Evolutionary conservation across 1,140 invertebrate species (phyloP), one percentile per base, ranked within the genome.

Genomic region (Drosophila melanica): DNA sequence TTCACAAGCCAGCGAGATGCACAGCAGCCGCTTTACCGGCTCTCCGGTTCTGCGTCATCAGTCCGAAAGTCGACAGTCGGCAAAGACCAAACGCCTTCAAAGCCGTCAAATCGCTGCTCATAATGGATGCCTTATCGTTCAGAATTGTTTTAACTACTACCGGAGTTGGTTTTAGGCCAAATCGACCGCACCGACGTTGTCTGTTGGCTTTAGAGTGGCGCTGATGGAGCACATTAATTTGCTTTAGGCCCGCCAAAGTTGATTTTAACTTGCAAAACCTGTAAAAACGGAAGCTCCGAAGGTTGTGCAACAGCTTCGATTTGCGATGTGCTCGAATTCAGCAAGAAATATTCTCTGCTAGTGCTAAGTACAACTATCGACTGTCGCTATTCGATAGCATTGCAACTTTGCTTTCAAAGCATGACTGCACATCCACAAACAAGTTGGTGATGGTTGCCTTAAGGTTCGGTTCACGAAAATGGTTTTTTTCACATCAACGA

Each of bases 131-230:
- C 81, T 90, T 90, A 90, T 90, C 85, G 71, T 53, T 44, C 47
- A 85, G 82, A 90, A 90, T 89, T 90, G 85, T 84, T 90, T 90
- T 81, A 90, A 85, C 85, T 90, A 90, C 85, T 90, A 90, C 85
- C 75, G 85, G 85, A 90, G 81, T 90, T 90, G 53, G 85, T 81
- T 90, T 80, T 75, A 57, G 77, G 79, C 81, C 76, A 68, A 27
- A 33, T 50, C 42, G 41, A 55, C 47, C 50, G 51, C 51, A 47
- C 67, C n/a, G 44, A 37, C 35, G 37, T 35, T 45, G 20, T 37
- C 48, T 79, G 7, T 41, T 64, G 59, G 20, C 59, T 65, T 62
- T 65, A 14, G 59, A 62, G 20, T 78, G 60, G 54, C 69, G 68
- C 69, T 89, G 87, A 89, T 89, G 84, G 84, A 89, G 69, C 87